These are phyloP conservation scores for Hydra vulgaris DNA, from an alignment of 30 jellyfish, hydroid and myxozoan genomes.

Conservation along the genomic window DNA sequence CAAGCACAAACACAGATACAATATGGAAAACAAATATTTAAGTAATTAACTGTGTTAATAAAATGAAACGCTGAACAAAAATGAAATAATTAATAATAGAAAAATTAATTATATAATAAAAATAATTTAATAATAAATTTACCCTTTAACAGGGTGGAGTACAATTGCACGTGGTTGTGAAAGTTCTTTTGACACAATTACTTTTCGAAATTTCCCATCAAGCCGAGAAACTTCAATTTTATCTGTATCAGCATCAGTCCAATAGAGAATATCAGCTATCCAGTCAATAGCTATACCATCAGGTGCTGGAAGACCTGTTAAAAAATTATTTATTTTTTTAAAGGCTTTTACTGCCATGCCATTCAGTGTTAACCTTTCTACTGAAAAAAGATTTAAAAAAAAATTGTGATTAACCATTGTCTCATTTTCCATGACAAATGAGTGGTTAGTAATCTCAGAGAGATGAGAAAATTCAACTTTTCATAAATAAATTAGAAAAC, in stretches of 20 bases:
- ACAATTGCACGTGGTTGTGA: slow-evolving; percentile 85
- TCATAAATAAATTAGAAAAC: neutral
- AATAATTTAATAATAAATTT: too few relatives aligned
- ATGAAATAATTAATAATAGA: too few relatives aligned
- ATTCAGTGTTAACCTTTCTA: too few relatives aligned
- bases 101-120: too few relatives aligned
- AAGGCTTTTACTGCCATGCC: too few relatives aligned
- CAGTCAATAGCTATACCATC: slow-evolving; percentile 87
- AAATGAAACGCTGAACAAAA: too few relatives aligned
- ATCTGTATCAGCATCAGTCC: slow-evolving; percentile 86
- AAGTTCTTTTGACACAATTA: slow-evolving; percentile 44
- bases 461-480: neutral
- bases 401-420: too few relatives aligned
- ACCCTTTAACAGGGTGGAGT: slow-evolving; percentile 74
- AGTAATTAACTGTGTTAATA: too few relatives aligned
- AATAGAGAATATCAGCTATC: slow-evolving; percentile 65
- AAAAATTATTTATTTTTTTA: neutral
- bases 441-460: neutral
- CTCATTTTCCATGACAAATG: too few relatives aligned
- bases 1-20: too few relatives aligned
- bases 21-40: too few relatives aligned
- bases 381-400: too few relatives aligned
- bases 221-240: slow-evolving; percentile 75
- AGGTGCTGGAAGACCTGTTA: slow-evolving; percentile 69
- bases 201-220: slow-evolving; percentile 58